Percentiles rank a stretch among this genome's conserved stretches.
Evolutionary conservation across 2,797 vertebrate species (phyloP).

Genomic region (Moxostoma hubbsi): DNA sequence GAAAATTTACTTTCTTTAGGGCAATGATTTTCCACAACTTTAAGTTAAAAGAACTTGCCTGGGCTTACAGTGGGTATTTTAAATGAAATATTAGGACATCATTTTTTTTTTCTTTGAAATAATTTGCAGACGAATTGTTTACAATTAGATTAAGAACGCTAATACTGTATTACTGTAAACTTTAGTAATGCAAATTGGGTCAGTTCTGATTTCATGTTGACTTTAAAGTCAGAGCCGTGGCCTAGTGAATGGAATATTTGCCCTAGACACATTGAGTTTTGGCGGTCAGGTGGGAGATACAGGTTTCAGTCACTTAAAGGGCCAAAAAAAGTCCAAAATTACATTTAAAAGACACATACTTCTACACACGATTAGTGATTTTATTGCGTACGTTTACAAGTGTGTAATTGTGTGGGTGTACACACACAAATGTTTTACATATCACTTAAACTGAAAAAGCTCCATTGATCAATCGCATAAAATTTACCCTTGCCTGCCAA

Average conservation of each 20-base stretch:
- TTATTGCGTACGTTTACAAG: not conserved
- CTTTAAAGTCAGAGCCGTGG: no score
- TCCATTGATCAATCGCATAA: constrained; percentile 29
- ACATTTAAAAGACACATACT: not conserved
- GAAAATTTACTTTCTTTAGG: no score
- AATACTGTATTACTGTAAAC: no score
- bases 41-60: no score
- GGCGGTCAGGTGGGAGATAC: not conserved
- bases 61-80: no score
- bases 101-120: no score
- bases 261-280: not conserved
- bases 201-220: no score
- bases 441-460: constrained; percentile 20
- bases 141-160: no score
- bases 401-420: constrained; percentile 4
- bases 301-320: not conserved
- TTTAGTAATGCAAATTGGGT: no score
- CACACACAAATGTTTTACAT: not conserved
- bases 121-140: no score
- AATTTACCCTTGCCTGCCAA: constrained; percentile 25
- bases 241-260: not conserved
- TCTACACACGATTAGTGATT: not conserved
- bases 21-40: no score
- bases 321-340: not conserved
- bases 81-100: no score